These are phyloP conservation scores for Prosopocoilus inquinatus DNA, from an alignment of 2,888 invertebrate genomes.

Conservation along the genomic window DNA sequence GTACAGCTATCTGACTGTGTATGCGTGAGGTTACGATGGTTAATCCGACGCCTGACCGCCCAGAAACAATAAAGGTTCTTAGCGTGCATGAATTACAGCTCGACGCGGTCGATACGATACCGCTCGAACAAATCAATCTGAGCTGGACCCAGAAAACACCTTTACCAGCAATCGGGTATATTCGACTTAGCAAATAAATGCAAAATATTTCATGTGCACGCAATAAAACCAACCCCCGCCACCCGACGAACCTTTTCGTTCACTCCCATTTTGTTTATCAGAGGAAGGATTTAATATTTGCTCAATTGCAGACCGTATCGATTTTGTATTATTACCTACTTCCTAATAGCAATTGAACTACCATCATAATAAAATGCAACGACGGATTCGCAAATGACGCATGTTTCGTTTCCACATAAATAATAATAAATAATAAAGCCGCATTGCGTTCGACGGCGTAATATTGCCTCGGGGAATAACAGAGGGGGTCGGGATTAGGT, in stretches of 20 bases:
- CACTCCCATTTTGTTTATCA: too few species aligned
- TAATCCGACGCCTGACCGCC: conserved; percentile 16
- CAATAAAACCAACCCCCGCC: too few species aligned
- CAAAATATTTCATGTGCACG: too few species aligned
- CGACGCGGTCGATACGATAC: conserved; percentile 19
- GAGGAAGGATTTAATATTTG: too few species aligned
- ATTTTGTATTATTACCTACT: too few species aligned
- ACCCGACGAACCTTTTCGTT: too few species aligned
- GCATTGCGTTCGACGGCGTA: conserved; percentile 25
- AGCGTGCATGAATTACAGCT: conserved; percentile 13
- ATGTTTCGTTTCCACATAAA: conserved; percentile 19
- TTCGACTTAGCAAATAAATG: too few species aligned
- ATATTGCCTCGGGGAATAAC: conserved; percentile 19
- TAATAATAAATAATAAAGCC: conserved; percentile 27
- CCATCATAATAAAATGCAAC: too few species aligned
- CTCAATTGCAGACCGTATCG: too few species aligned
- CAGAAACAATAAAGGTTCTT: conserved; percentile 18
- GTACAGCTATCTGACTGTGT: conserved; percentile 6
- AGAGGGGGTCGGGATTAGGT: conserved; percentile 23
- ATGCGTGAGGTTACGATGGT: conserved; percentile 7
- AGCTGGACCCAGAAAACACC: conserved; percentile 16
- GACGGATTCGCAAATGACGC: too few species aligned
- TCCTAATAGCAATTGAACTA: too few species aligned
- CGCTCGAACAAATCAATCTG: conserved; percentile 20
- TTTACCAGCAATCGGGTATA: conserved; percentile 3